Conservation (phyloP, 1,140 invertebrate genomes). For the Trinorchestia longiramus region DNA sequence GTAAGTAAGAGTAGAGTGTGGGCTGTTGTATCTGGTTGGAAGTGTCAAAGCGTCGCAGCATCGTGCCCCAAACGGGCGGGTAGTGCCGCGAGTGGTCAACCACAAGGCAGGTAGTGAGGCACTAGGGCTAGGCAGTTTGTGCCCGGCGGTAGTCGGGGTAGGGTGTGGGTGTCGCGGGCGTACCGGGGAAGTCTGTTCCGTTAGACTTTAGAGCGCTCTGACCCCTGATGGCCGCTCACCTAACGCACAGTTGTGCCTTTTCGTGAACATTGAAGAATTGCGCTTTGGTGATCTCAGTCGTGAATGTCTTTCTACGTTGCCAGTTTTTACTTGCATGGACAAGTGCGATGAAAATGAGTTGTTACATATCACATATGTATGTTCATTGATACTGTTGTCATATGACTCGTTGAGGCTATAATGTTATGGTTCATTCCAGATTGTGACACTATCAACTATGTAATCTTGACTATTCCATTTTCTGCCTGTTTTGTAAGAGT, state of each 20-base stretch:
- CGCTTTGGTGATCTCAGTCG: background rate
- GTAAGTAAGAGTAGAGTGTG: background rate
- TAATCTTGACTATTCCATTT: background rate
- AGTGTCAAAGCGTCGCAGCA: background rate
- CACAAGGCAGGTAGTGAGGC: slow-evolving; percentile 7
- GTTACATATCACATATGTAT: background rate
- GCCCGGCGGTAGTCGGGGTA: slow-evolving; percentile 26
- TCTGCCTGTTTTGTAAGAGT: background rate
- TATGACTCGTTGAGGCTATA: background rate
- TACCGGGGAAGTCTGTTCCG: background rate
- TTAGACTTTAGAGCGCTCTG: slow-evolving; percentile 26
- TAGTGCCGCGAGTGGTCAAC: background rate
- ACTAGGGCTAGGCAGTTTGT: background rate
- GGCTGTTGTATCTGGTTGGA: background rate
- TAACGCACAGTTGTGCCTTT: background rate
- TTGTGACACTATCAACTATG: background rate
- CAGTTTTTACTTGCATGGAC: background rate
- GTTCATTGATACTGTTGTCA: background rate
- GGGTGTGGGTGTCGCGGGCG: slow-evolving; percentile 19
- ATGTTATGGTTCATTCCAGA: background rate
- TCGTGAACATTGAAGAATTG: slow-evolving; percentile 38
- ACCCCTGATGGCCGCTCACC: slow-evolving; percentile 17
- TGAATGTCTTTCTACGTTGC: background rate
- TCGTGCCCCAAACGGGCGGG: background rate
- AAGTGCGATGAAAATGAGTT: background rate